Evolutionary conservation across 2,888 invertebrate species (phyloP).

Genomic region (Thysanoteuthis rhombus): DNA sequence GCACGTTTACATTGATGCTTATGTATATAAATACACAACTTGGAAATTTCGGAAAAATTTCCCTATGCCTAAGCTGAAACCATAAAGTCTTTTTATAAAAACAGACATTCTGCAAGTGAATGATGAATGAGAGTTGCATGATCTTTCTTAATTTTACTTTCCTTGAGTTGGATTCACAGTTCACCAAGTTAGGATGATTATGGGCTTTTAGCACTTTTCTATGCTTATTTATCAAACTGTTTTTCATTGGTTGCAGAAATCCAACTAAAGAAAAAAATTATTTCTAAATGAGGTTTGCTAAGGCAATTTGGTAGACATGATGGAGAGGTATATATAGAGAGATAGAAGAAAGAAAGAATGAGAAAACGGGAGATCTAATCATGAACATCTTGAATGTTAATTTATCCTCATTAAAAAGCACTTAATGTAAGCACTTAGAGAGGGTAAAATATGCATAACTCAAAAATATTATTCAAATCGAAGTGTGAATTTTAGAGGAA

Average conservation of each 20-base stretch:
- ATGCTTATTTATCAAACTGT: background rate
- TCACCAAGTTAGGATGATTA: background rate
- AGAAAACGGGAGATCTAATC: background rate
- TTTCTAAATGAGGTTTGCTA: constrained; percentile 12
- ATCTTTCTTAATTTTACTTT: background rate
- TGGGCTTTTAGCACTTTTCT: background rate
- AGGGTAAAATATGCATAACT: background rate
- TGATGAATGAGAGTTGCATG: background rate
- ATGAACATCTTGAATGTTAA: background rate
- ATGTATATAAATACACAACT: background rate
- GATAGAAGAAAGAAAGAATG: background rate
- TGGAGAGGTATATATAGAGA: background rate
- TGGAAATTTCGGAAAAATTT: background rate
- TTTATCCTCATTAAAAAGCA: background rate
- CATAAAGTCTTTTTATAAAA: constrained; percentile 1
- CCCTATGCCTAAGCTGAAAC: background rate
- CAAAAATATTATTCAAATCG: background rate
- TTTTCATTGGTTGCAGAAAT: background rate
- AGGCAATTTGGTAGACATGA: background rate
- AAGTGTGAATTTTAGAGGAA: background rate
- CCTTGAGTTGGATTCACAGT: background rate
- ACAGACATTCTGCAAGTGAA: background rate
- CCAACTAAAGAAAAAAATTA: background rate
- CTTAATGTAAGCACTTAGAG: background rate
- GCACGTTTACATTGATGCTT: background rate